Evolutionary conservation across 53 echinoderm and acorn worm species (phyloP).

Genomic region (Patiria pectinifera): DNA sequence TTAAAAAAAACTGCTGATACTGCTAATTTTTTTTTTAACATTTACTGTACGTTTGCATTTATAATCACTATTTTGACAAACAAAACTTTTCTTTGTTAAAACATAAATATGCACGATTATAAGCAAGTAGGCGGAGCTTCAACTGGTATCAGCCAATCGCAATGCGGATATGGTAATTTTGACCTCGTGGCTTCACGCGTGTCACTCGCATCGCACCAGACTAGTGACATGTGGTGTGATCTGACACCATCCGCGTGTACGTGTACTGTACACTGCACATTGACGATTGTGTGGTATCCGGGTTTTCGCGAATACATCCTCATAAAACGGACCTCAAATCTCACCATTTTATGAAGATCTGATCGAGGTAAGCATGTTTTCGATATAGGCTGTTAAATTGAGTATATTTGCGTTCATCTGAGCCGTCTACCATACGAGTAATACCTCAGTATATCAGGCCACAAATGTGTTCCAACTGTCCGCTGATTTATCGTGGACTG

Average conservation of each 20-base stretch:
- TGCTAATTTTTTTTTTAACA: background rate
- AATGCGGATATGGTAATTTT: conserved; percentile 44
- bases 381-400: background rate
- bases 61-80: background rate
- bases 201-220: background rate
- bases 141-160: conserved; percentile 13
- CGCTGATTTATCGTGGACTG: background rate
- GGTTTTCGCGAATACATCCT: background rate
- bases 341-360: background rate
- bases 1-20: background rate
- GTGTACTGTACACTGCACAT: background rate
- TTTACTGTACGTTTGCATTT: background rate
- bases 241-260: conserved; percentile 26
- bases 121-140: conserved; percentile 25
- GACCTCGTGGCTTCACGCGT: conserved; percentile 17
- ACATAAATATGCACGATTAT: background rate
- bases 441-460: background rate
- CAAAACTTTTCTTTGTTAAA: background rate
- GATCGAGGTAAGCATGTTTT: conserved; percentile 1
- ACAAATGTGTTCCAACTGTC: background rate
- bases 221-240: conserved; percentile 5
- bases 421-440: background rate
- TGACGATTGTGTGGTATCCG: background rate
- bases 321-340: background rate
- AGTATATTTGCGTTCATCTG: background rate